Conservation (phyloP, 2,797 vertebrate species). For the Benthosema pterotum region DNA sequence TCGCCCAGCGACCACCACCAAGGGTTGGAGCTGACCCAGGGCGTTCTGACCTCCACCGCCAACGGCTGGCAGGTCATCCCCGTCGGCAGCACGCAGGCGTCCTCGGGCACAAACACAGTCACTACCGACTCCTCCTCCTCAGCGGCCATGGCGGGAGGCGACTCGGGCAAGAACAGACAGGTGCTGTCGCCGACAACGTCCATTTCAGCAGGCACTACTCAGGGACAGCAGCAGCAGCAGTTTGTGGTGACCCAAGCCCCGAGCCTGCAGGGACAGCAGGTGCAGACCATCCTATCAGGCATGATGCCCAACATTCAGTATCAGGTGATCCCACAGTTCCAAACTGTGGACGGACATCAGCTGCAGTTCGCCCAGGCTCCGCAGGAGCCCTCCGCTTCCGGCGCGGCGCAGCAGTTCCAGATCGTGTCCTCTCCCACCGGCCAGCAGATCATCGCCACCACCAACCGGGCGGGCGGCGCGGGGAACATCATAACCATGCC, state of each 20-base stretch:
- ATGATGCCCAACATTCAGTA: conserved; percentile 96
- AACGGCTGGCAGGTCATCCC: conserved; percentile 96
- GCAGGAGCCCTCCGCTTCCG: conserved; percentile 69
- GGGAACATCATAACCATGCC: conserved; percentile 83
- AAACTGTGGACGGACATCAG: conserved; percentile 94
- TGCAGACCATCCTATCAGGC: conserved; percentile 89
- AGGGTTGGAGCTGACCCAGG: conserved; percentile 84
- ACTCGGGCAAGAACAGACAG: conserved; percentile 60
- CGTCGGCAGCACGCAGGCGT: conserved; percentile 63
- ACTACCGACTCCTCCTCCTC: conserved; percentile 73
- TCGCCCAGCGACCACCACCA: conserved; percentile 77
- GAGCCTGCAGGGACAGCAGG: conserved; percentile 89
- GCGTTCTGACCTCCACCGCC: conserved; percentile 86
- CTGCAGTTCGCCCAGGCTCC: conserved; percentile 88
- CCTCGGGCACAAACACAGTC: conserved; percentile 74
- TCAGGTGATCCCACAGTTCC: conserved; percentile 97
- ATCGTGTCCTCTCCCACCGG: conserved; percentile 83
- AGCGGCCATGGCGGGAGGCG: conserved; percentile 69
- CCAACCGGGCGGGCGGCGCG: conserved; percentile 77
- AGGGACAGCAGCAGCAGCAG: conserved; percentile 85
- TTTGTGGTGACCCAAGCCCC: conserved; percentile 88
- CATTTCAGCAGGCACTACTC: conserved; percentile 66
- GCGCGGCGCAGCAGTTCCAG: conserved; percentile 80
- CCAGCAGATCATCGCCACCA: conserved; percentile 84
- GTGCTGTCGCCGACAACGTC: conserved; percentile 49